Conservation (phyloP, 2,888 invertebrate species). For the Zhuqinia jingwanae region DNA sequence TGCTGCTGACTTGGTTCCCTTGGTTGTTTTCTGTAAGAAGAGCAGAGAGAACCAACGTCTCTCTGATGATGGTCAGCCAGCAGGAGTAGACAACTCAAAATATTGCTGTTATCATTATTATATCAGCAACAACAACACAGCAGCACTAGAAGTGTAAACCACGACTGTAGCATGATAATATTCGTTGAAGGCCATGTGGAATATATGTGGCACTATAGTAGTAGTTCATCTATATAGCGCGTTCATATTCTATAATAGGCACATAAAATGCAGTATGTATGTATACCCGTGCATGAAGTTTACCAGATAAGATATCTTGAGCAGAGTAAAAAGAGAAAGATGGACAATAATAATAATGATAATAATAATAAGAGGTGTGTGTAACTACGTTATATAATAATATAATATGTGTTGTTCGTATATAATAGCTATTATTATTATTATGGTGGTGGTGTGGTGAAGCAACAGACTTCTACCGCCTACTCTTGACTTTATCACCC, state of each 20-base stretch:
- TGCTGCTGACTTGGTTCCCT: too few relatives aligned
- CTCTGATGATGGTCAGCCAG: background rate
- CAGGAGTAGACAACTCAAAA: constrained; percentile 21
- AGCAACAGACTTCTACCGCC: constrained; percentile 21
- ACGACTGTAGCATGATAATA: too few relatives aligned
- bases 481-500: constrained; percentile 1
- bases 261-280: too few relatives aligned
- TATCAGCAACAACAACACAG: constrained; percentile 31
- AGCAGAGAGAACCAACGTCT: background rate
- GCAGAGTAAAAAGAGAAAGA: constrained; percentile 13
- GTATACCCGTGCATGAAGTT: background rate
- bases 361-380: constrained; percentile 30
- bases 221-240: too few relatives aligned
- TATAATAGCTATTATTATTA: constrained; percentile 4
- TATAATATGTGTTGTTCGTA: constrained; percentile 14
- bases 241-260: too few relatives aligned
- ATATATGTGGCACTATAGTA: too few relatives aligned
- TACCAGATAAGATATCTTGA: background rate
- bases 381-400: constrained; percentile 17
- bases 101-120: constrained; percentile 51
- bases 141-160: too few relatives aligned
- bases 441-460: background rate
- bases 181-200: too few relatives aligned
- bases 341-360: constrained; percentile 26
- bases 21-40: background rate